phyloP scores from a whole-genome alignment of 2,888 invertebrate genomes.

The Nephrotoma guestfalica region DNA sequence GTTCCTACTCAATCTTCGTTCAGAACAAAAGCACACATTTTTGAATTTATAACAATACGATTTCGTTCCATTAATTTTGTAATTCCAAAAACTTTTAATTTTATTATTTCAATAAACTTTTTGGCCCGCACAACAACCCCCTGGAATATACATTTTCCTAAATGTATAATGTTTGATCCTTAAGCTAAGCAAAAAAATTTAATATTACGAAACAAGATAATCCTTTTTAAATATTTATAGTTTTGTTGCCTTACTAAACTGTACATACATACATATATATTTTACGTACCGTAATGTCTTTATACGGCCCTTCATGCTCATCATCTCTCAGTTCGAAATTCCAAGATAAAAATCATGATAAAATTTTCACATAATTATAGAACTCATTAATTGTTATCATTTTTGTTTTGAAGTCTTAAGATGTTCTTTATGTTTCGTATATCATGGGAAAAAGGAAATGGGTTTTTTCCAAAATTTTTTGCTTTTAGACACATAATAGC shows the following conservation, averaged over 20 bases:
- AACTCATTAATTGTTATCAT: neutral
- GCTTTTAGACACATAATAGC: neutral
- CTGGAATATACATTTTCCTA: neutral
- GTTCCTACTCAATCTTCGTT: neutral
- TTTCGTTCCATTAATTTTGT: neutral
- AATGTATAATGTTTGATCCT: neutral
- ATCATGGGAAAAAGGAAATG: neutral
- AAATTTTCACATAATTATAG: neutral
- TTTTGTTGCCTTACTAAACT: neutral
- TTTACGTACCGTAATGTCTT: no score
- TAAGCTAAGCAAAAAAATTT: neutral
- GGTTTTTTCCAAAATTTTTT: neutral
- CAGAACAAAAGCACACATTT: neutral
- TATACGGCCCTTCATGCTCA: neutral
- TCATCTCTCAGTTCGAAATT: neutral
- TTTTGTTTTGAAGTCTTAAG: neutral
- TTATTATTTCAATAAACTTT: neutral
- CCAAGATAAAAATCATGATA: neutral
- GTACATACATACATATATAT: no score
- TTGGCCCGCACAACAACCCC: neutral
- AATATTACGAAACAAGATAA: neutral
- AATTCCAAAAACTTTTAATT: neutral
- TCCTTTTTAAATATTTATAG: neutral
- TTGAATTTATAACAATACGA: neutral
- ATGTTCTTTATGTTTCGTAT: neutral